Evolutionary conservation across 23 tunicate species (phyloP).

Genomic region (Halocynthia aurantium): DNA sequence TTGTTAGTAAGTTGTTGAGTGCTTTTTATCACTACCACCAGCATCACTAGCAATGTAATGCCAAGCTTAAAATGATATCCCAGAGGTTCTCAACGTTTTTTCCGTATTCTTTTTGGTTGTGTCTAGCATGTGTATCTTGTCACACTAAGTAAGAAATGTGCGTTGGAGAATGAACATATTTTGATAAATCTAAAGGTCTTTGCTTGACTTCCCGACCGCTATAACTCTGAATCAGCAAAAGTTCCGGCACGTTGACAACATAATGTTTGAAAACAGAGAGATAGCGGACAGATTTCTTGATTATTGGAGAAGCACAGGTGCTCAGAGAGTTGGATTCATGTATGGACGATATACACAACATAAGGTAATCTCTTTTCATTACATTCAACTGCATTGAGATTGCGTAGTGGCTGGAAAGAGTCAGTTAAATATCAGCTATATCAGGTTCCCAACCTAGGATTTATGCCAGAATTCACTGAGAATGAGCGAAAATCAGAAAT

Average conservation of each 20-base stretch:
- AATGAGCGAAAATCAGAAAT: not conserved
- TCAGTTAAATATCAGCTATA: no score
- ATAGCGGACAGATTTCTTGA: slow-evolving; percentile 76
- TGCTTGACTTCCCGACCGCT: slow-evolving; percentile 73
- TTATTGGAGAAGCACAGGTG: slow-evolving; percentile 68
- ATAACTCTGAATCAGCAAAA: slow-evolving; percentile 84
- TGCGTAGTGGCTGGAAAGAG: no score
- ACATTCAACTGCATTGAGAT: not conserved
- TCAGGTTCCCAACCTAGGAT: no score
- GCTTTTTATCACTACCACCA: no score
- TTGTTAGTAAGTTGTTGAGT: no score
- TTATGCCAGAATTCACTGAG: not conserved
- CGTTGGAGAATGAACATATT: no score
- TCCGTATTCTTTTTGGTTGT: no score
- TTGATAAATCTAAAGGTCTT: slow-evolving; percentile 1
- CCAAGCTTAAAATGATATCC: no score
- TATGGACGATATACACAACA: slow-evolving; percentile 75
- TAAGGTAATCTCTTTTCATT: not conserved
- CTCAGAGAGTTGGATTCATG: slow-evolving; percentile 75
- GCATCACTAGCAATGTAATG: no score
- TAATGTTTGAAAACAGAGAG: slow-evolving; percentile 87
- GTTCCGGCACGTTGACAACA: slow-evolving; percentile 87
- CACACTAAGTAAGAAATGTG: no score
- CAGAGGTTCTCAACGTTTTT: no score
- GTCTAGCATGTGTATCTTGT: no score